phyloP scores from a whole-genome alignment of 1,140 invertebrate genomes.

The Lepidurus couesii region DNA sequence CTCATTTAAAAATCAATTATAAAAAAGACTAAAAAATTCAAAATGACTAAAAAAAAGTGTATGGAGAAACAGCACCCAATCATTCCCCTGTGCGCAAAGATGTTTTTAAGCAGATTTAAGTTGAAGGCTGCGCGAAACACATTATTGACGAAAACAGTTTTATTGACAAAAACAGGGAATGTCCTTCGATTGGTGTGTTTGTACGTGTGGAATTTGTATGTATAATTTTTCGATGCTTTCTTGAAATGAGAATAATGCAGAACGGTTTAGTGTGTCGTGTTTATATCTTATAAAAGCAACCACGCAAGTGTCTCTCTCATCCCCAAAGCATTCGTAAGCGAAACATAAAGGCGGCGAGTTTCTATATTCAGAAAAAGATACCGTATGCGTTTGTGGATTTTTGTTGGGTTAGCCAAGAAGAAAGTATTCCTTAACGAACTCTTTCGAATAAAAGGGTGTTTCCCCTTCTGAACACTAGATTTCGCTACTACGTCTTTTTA shows the following conservation, averaged over 20 bases:
- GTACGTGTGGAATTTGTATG: not conserved
- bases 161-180: not conserved
- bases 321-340: not conserved
- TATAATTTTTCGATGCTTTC: not conserved
- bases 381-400: not conserved
- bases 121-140: not conserved
- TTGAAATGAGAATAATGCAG: slow-evolving; percentile 6
- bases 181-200: not conserved
- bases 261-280: not conserved
- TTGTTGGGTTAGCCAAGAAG: not conserved
- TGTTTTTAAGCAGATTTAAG: not conserved
- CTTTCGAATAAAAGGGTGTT: slow-evolving; percentile 11
- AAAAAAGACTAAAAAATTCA: not conserved
- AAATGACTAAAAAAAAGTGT: not conserved
- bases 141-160: not conserved
- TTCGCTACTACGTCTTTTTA: too few species aligned
- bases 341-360: not conserved
- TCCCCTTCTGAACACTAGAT: not conserved
- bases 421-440: not conserved
- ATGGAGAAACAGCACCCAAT: slow-evolving; percentile 19
- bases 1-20: not conserved
- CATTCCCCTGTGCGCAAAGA: not conserved
- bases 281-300: not conserved
- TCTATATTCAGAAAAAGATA: not conserved
- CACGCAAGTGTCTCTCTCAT: not conserved